Base-by-base conservation (phyloP, 2,797 vertebrate genomes). In the Coranthus polyacanthus region DNA sequence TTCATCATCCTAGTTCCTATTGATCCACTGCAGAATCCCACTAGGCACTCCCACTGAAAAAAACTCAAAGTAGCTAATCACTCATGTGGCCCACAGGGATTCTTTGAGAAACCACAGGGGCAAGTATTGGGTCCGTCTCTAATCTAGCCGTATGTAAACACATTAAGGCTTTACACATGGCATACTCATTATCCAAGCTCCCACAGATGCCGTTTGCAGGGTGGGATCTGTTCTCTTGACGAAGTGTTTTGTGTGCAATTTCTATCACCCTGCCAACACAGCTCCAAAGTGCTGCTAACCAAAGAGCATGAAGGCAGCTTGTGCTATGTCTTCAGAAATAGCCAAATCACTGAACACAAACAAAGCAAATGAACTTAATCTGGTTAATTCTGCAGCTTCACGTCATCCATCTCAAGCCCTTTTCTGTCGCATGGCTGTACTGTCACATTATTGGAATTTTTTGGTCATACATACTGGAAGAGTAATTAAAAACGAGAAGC, bases 31-130 rank as follows among this genome's bases (percentile, higher is more conserved):
- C 74, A 74, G 81, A 82, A 74, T 88, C 81, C 84, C 82, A 65
- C 65, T 36, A 78, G 78, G 88, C 69, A 68, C 72, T 82, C 77
- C 77, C 50, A 53, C 70, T 56, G 72, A 79, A 80, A 74, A 83
- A 85, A 87, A 90, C 83, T 88, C 73, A 84, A 88, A 91, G 89
- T 65, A 89, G 88, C 81, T 91, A 91, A 93, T 93, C 89, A 85
- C 85, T 91, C 82, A 89, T 87, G 71, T 64, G 72, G 87, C 88
- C 91, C 76, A 72, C 72, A 67, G 91, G 89, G 89, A 94, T 76
- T 68, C 53, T 81, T 84, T 66, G 68, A 88, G 81, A 77, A 90
- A 83, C 82, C 79, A 13, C 82, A 85, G 79, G 91, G 79, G 82
- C 77, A 77, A 81, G 85, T 83, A 78, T 66, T 74, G 75, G 76